Evolutionary conservation across 2,888 invertebrate genomes (phyloP).

Genomic region (Catonia carolina): DNA sequence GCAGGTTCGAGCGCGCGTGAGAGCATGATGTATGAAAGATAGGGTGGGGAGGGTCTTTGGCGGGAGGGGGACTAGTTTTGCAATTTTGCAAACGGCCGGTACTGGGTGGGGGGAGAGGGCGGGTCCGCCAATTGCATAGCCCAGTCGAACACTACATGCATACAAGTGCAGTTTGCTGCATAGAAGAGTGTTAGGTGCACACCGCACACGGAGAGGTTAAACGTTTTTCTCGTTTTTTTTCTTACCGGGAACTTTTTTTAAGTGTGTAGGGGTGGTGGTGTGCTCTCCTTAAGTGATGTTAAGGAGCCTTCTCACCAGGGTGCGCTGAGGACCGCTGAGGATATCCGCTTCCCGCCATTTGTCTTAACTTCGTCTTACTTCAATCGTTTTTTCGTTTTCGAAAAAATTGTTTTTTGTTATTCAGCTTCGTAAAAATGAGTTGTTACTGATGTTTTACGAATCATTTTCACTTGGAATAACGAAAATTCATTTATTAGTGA

Average conservation of each 20-base stretch:
- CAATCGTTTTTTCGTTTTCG: slow-evolving; percentile 5
- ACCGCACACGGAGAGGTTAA: slow-evolving; percentile 9
- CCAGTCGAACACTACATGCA: slow-evolving; percentile 26
- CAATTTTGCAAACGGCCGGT: slow-evolving; percentile 32
- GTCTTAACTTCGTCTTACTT: slow-evolving; percentile 4
- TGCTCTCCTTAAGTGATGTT: slow-evolving; percentile 6
- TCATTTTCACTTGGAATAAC: too few relatives aligned
- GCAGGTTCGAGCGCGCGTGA: slow-evolving; percentile 16
- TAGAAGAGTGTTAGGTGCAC: slow-evolving; percentile 20
- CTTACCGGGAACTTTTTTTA: slow-evolving; percentile 4
- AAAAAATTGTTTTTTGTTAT: not conserved
- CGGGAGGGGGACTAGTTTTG: slow-evolving; percentile 28
- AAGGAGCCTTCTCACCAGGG: slow-evolving; percentile 12
- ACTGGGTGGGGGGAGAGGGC: slow-evolving; percentile 26
- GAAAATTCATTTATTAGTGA: too few relatives aligned
- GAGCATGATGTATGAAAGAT: slow-evolving; percentile 21
- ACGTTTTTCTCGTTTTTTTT: slow-evolving; percentile 5
- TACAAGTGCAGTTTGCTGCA: slow-evolving; percentile 25
- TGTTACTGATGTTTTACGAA: too few relatives aligned
- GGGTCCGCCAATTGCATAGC: slow-evolving; percentile 22
- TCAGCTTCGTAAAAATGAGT: too few relatives aligned
- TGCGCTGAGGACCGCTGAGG: not conserved
- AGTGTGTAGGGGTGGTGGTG: slow-evolving; percentile 6
- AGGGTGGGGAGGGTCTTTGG: slow-evolving; percentile 14
- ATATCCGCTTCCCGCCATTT: slow-evolving; percentile 8